phyloP scores from a whole-genome alignment of 2,888 invertebrate genomes.

The Macroteleia sp. region DNA sequence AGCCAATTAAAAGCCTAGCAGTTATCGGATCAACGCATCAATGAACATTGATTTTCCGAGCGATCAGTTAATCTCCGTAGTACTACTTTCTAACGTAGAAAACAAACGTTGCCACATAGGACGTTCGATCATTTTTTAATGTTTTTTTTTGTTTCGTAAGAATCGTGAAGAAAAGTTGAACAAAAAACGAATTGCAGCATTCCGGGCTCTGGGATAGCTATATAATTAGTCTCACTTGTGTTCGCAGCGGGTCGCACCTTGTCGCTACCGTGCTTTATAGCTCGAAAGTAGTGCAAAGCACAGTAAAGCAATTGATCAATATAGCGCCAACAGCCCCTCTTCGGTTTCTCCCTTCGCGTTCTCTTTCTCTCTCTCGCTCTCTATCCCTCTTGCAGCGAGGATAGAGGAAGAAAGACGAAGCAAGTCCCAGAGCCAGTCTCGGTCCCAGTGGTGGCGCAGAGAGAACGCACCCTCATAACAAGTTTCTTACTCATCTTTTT shows the following conservation, averaged over 20 bases:
- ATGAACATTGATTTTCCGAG: slow-evolving; percentile 35
- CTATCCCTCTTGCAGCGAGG: slow-evolving; percentile 19
- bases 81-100: slow-evolving; percentile 17
- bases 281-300: slow-evolving; percentile 82
- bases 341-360: slow-evolving; percentile 79
- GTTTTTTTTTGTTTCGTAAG: too few species aligned
- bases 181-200: slow-evolving; percentile 26
- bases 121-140: slow-evolving; percentile 10
- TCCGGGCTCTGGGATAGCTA: slow-evolving; percentile 72
- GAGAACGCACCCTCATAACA: slow-evolving; percentile 83
- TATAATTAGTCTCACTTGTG: slow-evolving; percentile 79
- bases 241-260: slow-evolving; percentile 75
- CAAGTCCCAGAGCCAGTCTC: slow-evolving; percentile 44
- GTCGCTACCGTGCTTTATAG: slow-evolving; percentile 76
- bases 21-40: slow-evolving; percentile 32
- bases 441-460: slow-evolving; percentile 66
- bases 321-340: slow-evolving; percentile 82
- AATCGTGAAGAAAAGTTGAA: slow-evolving; percentile 24
- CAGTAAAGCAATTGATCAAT: slow-evolving; percentile 84
- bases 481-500: slow-evolving; percentile 85
- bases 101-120: slow-evolving; percentile 31
- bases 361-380: slow-evolving; percentile 54
- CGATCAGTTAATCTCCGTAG: slow-evolving; percentile 5
- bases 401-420: too few species aligned
- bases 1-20: slow-evolving; percentile 22